These are phyloP conservation scores for Petrolisthes cinctipes DNA, from an alignment of 2,888 invertebrate genomes.

Conservation along the genomic window DNA sequence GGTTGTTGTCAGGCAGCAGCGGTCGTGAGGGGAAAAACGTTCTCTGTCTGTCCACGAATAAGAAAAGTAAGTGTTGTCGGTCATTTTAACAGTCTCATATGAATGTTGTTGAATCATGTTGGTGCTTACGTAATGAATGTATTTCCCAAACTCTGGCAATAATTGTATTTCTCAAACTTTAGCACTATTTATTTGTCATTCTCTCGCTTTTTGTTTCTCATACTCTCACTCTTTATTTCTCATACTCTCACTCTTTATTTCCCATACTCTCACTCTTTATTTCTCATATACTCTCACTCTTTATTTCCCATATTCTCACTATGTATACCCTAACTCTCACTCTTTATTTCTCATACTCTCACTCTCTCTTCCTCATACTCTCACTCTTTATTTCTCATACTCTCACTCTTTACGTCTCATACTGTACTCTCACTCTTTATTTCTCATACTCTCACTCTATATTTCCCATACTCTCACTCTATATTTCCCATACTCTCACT, in stretches of 20 bases:
- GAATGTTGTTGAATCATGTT: no score
- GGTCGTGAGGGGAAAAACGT: no score
- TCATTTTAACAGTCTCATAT: no score
- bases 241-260: constrained; percentile 2
- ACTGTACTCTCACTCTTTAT: background rate
- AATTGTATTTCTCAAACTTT: no score
- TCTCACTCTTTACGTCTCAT: background rate
- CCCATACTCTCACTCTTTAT: background rate
- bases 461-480: background rate
- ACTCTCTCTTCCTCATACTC: background rate
- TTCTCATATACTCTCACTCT: background rate
- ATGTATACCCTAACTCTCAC: background rate
- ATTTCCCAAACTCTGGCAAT: no score
- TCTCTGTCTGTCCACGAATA: no score
- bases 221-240: background rate
- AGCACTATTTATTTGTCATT: background rate
- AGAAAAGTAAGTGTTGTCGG: no score
- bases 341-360: background rate
- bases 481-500: background rate
- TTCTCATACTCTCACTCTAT: background rate
- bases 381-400: constrained; percentile 4
- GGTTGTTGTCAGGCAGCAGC: no score
- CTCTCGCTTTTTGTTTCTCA: constrained; percentile 5
- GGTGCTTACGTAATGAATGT: no score
- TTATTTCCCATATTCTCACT: background rate